phyloP scores from a whole-genome alignment of 2,113 vertebrate species.

The Ellobius talpinus region DNA sequence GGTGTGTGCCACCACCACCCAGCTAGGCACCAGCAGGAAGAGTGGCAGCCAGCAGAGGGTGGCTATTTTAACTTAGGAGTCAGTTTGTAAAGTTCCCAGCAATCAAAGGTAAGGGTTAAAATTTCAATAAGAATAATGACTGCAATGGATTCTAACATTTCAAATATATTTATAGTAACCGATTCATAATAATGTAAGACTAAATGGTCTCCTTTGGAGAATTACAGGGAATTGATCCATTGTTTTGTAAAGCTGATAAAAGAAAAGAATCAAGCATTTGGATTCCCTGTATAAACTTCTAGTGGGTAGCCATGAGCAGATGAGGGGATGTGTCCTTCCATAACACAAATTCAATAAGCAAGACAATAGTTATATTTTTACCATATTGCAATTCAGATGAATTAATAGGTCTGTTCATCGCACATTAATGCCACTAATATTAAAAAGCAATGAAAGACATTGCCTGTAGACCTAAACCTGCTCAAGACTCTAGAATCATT shows the following conservation, averaged over 20 bases:
- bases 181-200: background rate
- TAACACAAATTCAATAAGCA: background rate
- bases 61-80: background rate
- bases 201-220: background rate
- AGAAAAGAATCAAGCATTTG: background rate
- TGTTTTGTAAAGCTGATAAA: conserved; percentile 44
- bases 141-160: background rate
- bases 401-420: background rate
- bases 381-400: background rate
- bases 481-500: background rate
- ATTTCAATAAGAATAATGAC: background rate
- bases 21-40: too few species aligned
- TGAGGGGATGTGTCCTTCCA: background rate
- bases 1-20: background rate
- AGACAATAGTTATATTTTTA: background rate
- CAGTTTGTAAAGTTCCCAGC: background rate
- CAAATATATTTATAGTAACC: background rate
- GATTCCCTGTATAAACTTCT: background rate
- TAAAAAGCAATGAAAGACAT: background rate
- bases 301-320: background rate
- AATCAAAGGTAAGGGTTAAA: conserved; percentile 14
- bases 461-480: background rate
- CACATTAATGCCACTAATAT: background rate
- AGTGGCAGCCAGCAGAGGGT: background rate
- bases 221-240: background rate